phyloP scores from a whole-genome alignment of 1,140 invertebrate species.

The Drosophila gunungcola region DNA sequence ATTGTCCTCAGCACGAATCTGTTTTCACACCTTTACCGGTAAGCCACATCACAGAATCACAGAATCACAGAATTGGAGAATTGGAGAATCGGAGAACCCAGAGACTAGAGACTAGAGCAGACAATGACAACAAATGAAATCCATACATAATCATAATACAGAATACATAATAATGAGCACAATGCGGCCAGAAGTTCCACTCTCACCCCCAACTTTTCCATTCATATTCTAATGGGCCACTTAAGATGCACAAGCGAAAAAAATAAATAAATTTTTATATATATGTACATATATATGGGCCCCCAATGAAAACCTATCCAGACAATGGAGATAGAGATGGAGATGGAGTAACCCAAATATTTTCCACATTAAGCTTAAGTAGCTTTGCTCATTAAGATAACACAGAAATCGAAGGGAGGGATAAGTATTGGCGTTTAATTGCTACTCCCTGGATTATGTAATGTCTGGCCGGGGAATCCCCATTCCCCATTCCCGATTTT shows the following conservation, averaged over 20 bases:
- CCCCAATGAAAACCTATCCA: constrained; percentile 37
- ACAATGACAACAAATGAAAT: constrained; percentile 67
- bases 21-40: constrained; percentile 52
- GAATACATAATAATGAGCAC: constrained; percentile 54
- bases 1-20: constrained; percentile 31
- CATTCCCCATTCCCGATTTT: not conserved
- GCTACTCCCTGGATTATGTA: constrained; percentile 56
- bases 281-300: not conserved
- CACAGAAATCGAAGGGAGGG: constrained; percentile 6
- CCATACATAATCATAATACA: constrained; percentile 70
- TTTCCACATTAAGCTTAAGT: constrained; percentile 69
- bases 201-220: constrained; percentile 5
- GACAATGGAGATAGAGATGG: constrained; percentile 12
- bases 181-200: constrained; percentile 15
- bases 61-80: constrained; percentile 1
- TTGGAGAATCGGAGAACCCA: constrained; percentile 14
- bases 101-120: constrained; percentile 6
- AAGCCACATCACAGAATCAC: not conserved
- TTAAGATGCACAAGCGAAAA: constrained; percentile 58
- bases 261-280: not conserved
- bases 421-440: constrained; percentile 57
- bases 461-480: constrained; percentile 30
- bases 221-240: constrained; percentile 74
- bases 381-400: constrained; percentile 72
- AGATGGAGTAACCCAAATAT: constrained; percentile 57